Base-by-base conservation (phyloP, 2,113 vertebrate species). In the Platichthys stellatus region DNA sequence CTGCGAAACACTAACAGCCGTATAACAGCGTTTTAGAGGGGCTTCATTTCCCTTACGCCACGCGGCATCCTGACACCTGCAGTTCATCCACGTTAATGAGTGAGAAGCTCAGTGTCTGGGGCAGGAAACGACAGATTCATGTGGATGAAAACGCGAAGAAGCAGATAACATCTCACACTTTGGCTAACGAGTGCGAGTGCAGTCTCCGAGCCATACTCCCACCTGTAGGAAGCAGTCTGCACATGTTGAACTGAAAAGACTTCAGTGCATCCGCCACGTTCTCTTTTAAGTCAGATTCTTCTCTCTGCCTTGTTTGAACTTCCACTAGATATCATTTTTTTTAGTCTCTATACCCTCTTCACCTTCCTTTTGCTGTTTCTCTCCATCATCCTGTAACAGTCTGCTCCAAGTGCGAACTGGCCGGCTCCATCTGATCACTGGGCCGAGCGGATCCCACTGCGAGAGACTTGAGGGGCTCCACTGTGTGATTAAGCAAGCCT, bases 401-500 rank as follows among this genome's bases (percentile, higher is more conserved):
- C 62, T 78, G 74, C 82, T 84, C 26, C 38, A 56, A 56, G 65
- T 83, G 73, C 56, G 58, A 72, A 85, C 82, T 83, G 82, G 72
- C 86, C 77, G 67, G 76, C 81, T 86, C 79, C 67, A 67, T 66
- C 75, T 80, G 79, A 76, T 93, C 5, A 69, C 80, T 88, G 94
- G 82, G 77, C 83, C 80, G 85, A 93, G 94, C 92, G 72, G 84
- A 63, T 93, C 86, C 91, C 93, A 91, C 87, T 88, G 86, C 56
- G 77, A 90, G 79, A 69, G 88, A 76, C 86, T 89, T 89, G 86
- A 82, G 89, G 88, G 89, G 87, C 92, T 90, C 88, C 81, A 72
- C 84, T 88, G 90, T 93, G 91, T 94, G 93, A 94, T 95, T 94
- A 92, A 92, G 85, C 85, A 90, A 72, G 73, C 84, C 86, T 86